phyloP scores from a whole-genome alignment of 2,113 vertebrate genomes.

The Alosa alosa region DNA sequence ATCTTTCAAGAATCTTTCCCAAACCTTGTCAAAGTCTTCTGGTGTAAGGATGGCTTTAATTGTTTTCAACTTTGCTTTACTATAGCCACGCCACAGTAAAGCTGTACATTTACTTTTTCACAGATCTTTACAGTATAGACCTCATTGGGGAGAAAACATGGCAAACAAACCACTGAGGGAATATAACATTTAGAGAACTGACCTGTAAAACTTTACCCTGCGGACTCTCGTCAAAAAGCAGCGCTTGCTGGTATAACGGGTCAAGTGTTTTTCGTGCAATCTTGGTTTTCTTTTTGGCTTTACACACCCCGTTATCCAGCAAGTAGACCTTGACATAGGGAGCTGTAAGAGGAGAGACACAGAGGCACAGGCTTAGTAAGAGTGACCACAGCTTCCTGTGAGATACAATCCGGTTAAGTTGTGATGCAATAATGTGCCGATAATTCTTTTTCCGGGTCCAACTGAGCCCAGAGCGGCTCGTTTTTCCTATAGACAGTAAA shows the following conservation, averaged over 20 bases:
- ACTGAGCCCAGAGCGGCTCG: too few species aligned
- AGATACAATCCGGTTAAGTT: background rate
- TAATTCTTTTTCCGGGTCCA: too few species aligned
- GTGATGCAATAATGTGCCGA: too few species aligned
- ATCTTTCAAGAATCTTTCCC: too few species aligned
- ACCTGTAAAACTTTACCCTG: conserved; percentile 99
- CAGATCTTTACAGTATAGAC: background rate
- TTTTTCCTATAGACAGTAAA: too few species aligned
- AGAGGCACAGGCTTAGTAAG: background rate
- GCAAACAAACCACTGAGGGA: background rate
- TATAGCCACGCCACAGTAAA: too few species aligned
- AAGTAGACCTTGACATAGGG: conserved; percentile 98
- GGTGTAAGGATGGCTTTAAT: too few species aligned
- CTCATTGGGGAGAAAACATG: background rate
- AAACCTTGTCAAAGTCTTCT: too few species aligned
- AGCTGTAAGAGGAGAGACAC: conserved; percentile 70
- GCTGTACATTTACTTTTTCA: too few species aligned
- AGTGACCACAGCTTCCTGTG: background rate
- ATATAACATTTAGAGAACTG: conserved; percentile 38
- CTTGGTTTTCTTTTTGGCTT: conserved; percentile 99
- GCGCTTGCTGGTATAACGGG: conserved; percentile 94
- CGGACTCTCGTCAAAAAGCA: conserved; percentile 95
- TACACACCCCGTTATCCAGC: conserved; percentile 91
- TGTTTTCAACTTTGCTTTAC: too few species aligned
- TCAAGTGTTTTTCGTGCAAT: conserved; percentile 99